Evolutionary conservation across 1,140 invertebrate species (phyloP).

Genomic region (Parapsyche elsis): DNA sequence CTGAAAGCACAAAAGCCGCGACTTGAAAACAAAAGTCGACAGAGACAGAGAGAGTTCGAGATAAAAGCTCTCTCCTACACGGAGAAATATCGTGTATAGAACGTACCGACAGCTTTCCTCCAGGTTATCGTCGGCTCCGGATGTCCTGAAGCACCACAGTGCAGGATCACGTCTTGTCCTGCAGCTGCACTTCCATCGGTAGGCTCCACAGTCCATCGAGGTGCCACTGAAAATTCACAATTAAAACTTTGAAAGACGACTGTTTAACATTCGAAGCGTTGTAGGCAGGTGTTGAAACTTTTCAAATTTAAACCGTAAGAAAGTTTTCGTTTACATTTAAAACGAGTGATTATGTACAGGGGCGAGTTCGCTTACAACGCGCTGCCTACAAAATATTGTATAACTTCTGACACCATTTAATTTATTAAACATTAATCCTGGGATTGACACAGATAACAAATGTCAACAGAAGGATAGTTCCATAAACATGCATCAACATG

Average conservation of each 20-base stretch:
- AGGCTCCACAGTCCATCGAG: slow-evolving; percentile 91
- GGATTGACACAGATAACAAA: no score
- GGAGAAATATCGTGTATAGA: not conserved
- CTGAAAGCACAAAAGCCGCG: slow-evolving; percentile 60
- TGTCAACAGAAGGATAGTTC: no score
- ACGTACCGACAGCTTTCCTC: slow-evolving; percentile 82
- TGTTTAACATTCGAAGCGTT: not conserved
- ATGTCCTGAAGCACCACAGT: slow-evolving; percentile 92
- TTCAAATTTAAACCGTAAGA: not conserved
- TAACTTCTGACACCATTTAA: no score
- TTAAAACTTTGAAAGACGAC: not conserved
- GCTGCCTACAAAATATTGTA: no score
- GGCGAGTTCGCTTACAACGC: not conserved
- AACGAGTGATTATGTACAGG: not conserved
- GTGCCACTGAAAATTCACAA: slow-evolving; percentile 76
- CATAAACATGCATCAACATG: no score
- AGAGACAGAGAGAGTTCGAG: not conserved
- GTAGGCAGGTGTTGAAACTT: slow-evolving; percentile 15
- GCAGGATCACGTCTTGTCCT: slow-evolving; percentile 82
- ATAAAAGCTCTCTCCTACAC: not conserved
- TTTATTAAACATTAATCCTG: no score
- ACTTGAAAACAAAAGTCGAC: not conserved
- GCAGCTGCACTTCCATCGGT: slow-evolving; percentile 87
- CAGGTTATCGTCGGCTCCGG: slow-evolving; percentile 89
- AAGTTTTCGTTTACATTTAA: slow-evolving; percentile 24